Base-by-base conservation (phyloP, 1,140 invertebrate genomes). In the Drosophila burlai region DNA sequence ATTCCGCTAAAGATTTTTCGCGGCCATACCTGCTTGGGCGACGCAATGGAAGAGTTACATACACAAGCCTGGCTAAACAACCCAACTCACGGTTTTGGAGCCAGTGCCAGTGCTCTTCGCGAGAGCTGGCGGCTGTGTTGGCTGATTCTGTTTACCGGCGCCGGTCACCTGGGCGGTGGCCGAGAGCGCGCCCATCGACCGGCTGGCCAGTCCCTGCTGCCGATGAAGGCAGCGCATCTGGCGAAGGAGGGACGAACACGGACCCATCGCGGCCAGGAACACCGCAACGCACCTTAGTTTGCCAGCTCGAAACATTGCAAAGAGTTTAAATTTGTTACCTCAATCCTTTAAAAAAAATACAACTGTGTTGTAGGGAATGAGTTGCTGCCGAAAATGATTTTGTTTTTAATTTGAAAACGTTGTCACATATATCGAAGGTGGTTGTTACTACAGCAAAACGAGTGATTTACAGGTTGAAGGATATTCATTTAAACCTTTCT, bases 1-100 rank as follows among this genome's bases (percentile, higher is more conserved):
- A 99, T 97, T 16, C 98, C 99, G 15, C 98, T 98, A 83, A 99
- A 97, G 83, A 98, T 94, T 80, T 94, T 94, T 50, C 93, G 93
- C 1, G 94, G 94, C 93, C 94, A 94, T 7, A 59, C 45, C 63
- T 90, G 66, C 6, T 49, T 6, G 4, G 11, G 1, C 2, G 3
- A 52, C 18, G 21, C 10, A 43, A 13, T 9, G 38, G n/a, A 24
- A 24, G 9, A n/a, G 43, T 74, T 59, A 69, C 21, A 36, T 64
- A 67, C 76, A 15, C 24, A 11, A 7, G 5, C 1, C 18, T 16
- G 13, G 10, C 29, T 13, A 31, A 16, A 2, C 3, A 52, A 52
- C 34, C 11, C 29, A 6, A 45, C 55, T 67, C 18, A 34, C 75
- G 18, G 5, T 18, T 10, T 65, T 47, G 10, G 40, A 26, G 15